phyloP scores from a whole-genome alignment of 2,113 vertebrate genomes.

The Callithrix jacchus region DNA sequence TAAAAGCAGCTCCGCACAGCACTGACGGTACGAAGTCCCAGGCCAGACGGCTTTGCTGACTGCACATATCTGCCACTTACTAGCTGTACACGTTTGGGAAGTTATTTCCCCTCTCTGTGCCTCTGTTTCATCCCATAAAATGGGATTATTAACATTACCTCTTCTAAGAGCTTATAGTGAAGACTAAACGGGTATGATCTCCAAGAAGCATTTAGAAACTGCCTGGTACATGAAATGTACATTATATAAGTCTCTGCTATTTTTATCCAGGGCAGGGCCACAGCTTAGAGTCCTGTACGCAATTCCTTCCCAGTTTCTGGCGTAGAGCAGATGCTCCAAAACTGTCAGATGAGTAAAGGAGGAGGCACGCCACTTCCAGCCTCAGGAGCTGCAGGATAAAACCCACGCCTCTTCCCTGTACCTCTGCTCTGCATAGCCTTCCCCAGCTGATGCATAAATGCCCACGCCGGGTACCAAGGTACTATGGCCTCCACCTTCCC shows the following conservation, averaged over 20 bases:
- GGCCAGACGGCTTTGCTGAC: background rate
- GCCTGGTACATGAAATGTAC: background rate
- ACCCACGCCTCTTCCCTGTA: too few relatives aligned
- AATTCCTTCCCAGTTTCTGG: background rate
- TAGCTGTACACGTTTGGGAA: background rate
- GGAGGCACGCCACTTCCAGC: background rate
- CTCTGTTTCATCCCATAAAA: background rate
- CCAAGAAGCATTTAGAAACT: background rate
- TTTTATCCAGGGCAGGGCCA: constrained; percentile 36
- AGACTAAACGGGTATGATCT: background rate
- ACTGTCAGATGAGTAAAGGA: background rate
- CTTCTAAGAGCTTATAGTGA: constrained; percentile 6
- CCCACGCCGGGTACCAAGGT: background rate
- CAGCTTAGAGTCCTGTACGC: background rate
- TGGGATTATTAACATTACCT: background rate
- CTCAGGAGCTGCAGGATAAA: background rate
- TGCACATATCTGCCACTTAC: background rate
- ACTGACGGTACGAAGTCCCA: fast-evolving
- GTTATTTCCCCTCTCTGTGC: background rate
- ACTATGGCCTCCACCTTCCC: background rate
- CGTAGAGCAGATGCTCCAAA: background rate
- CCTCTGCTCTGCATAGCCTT: background rate
- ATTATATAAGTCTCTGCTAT: constrained; percentile 59
- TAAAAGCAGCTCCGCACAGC: background rate
- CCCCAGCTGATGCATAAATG: fast-evolving